These are phyloP conservation scores for Leptoteleia sp. DNA, from an alignment of 1,140 invertebrate species.

Conservation along the genomic window DNA sequence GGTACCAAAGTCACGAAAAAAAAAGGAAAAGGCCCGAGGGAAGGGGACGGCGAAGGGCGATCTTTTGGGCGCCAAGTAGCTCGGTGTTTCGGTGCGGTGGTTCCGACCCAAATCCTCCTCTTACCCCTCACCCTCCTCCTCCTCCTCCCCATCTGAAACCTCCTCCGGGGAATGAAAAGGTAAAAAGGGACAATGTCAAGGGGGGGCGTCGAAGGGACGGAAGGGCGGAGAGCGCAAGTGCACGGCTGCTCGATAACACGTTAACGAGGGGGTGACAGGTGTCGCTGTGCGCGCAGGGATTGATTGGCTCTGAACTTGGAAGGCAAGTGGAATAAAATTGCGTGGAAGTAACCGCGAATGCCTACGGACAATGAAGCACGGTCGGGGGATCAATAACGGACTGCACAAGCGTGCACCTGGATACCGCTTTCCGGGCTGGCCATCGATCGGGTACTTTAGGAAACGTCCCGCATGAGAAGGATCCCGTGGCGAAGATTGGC, in stretches of 20 bases:
- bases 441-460: slow-evolving; percentile 18
- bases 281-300: slow-evolving; percentile 59
- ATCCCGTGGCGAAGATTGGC: neutral
- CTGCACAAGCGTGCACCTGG: slow-evolving; percentile 44
- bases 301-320: slow-evolving; percentile 58
- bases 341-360: slow-evolving; percentile 26
- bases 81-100: neutral
- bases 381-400: slow-evolving; percentile 43
- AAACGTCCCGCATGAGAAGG: neutral
- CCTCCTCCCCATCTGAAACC: too few species aligned
- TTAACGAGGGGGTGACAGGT: slow-evolving; percentile 63
- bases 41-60: neutral
- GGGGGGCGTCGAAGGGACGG: neutral
- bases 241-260: slow-evolving; percentile 66
- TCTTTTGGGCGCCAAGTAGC: neutral
- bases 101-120: neutral
- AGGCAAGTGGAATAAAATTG: slow-evolving; percentile 18
- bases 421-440: slow-evolving; percentile 10
- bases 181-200: slow-evolving; percentile 20
- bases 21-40: neutral
- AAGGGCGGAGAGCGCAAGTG: slow-evolving; percentile 44
- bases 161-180: neutral
- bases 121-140: too few species aligned
- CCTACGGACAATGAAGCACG: slow-evolving; percentile 22
- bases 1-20: neutral